phyloP scores from a whole-genome alignment of 2,797 vertebrate species.

The Enoplosus armatus region DNA sequence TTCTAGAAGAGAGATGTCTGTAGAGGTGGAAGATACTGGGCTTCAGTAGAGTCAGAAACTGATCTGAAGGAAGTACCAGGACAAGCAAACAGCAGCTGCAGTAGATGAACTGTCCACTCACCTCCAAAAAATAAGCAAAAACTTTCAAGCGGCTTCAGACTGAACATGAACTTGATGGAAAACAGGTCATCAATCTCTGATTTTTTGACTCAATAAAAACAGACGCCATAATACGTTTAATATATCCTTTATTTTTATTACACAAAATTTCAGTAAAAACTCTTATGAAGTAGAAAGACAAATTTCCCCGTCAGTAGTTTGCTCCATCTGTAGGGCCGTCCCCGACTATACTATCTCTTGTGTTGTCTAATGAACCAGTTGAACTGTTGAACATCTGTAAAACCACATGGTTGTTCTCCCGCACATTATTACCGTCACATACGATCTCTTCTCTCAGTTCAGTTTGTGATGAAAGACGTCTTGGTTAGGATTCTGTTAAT shows the following conservation, averaged over 20 bases:
- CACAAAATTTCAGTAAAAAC: slow-evolving; percentile 86
- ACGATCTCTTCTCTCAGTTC: slow-evolving; percentile 24
- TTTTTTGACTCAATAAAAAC: slow-evolving; percentile 32
- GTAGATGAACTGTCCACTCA: neutral
- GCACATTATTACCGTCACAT: slow-evolving; percentile 30
- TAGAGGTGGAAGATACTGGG: neutral
- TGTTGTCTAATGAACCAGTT: slow-evolving; percentile 8
- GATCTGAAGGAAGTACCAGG: neutral
- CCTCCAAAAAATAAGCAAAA: too few relatives aligned
- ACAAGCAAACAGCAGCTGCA: neutral
- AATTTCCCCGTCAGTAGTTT: slow-evolving; percentile 84
- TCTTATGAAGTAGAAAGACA: slow-evolving; percentile 83
- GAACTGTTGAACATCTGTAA: slow-evolving; percentile 11
- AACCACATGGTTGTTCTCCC: slow-evolving; percentile 18
- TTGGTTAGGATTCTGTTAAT: slow-evolving; percentile 48
- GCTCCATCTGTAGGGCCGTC: slow-evolving; percentile 61
- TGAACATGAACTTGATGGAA: neutral
- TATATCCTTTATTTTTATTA: slow-evolving; percentile 85
- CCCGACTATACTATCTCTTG: slow-evolving; percentile 31
- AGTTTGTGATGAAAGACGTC: slow-evolving; percentile 50
- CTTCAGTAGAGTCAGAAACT: neutral
- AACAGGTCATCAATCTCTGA: neutral
- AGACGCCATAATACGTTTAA: slow-evolving; percentile 55
- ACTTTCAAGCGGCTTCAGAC: neutral
- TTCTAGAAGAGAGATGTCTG: neutral